Base-by-base conservation (phyloP, 1,140 invertebrate species). In the Cherax destructor region DNA sequence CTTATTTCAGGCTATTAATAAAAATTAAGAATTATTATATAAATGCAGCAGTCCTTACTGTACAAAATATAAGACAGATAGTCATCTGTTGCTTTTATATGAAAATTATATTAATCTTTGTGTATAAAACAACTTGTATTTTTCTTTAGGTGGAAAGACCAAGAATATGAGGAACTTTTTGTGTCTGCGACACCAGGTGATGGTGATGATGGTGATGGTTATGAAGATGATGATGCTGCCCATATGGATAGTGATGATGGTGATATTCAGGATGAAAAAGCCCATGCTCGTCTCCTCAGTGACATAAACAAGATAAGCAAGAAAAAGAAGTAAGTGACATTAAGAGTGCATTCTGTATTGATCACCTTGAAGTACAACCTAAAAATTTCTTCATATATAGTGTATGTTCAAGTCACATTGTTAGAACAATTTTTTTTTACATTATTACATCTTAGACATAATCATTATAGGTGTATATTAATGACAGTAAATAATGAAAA, bases 261-360 rank as follows among this genome's bases (percentile, higher is more conserved):
- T 11, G 85, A 61, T 9, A 72, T 47, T 2, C 65, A 47, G 0
- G 74, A 76, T 30, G 74, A 78, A 18, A 74, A 72, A 5, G 78
- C 74, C n/a, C 85, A 87, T 24, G 30, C 85, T 21, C 72, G n/a
- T 18, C 85, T 87, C 11, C 85, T 87, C 24, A 59, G 18, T 47
- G 74, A 79, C 30, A 61, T 87, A 18, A 87, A 30, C 18, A 87
- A 87, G 41, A 76, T 87, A n/a, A 61, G 52, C 74, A 78, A 79
- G 18, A 87, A 79, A 50, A 74, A 30, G 69, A 74, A 65, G 18
- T 65, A 65, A 65, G 61, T 65, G 18, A 65, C 13, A 65, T 65
- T 65, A 65, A 21, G 61, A 65, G 18, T 74, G 24, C 18, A 24
- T 74, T 9, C 24, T 7, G 2, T 74, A 5, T 74, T 30, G 11